Conservation (phyloP, 2,113 vertebrate species). For the Alligator sinensis region DNA sequence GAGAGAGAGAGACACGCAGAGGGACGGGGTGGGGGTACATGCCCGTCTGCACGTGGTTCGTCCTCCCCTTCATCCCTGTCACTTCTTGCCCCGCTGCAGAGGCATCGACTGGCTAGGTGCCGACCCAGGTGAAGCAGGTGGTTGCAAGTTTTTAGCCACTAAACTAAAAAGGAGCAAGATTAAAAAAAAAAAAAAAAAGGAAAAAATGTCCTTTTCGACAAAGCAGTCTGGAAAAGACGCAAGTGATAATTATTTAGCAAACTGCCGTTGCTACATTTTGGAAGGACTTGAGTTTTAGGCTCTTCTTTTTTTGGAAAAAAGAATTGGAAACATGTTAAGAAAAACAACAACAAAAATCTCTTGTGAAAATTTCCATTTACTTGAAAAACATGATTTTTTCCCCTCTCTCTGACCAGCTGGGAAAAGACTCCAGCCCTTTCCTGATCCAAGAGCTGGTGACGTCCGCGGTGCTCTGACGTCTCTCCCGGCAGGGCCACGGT, state of each 20-base stretch:
- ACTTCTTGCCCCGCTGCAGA: background rate
- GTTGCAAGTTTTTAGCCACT: background rate
- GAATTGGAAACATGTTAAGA: background rate
- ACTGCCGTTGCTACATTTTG: background rate
- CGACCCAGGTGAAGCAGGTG: background rate
- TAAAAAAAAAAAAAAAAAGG: background rate
- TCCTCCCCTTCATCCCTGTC: constrained; percentile 23
- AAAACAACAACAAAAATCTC: background rate
- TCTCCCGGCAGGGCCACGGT: background rate
- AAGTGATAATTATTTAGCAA: background rate
- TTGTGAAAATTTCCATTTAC: background rate
- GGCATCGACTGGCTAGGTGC: background rate
- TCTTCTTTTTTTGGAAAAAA: no score
- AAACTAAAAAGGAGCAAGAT: background rate
- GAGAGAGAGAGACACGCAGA: no score
- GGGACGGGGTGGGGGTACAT: no score
- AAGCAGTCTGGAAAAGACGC: background rate
- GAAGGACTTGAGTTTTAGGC: no score
- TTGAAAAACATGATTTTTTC: background rate
- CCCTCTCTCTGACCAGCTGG: background rate
- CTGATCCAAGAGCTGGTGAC: background rate
- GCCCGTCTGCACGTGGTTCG: no score
- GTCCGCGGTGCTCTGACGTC: rapidly evolving
- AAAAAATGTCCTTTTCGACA: background rate
- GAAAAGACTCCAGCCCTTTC: background rate